Base-by-base conservation (phyloP, 2,113 vertebrate species). In the Nibea albiflora region DNA sequence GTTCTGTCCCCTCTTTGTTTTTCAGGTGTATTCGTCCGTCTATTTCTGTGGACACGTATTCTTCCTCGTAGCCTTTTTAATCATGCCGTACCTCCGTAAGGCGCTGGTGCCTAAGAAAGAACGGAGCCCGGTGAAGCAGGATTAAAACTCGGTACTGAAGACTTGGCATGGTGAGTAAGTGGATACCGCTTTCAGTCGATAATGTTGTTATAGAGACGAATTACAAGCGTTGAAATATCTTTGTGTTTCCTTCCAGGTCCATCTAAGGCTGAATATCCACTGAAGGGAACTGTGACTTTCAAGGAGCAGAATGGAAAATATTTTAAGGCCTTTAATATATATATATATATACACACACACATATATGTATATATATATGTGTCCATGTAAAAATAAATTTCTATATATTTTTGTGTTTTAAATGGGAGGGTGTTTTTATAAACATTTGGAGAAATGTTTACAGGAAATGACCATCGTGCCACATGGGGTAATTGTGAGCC, bases 1-100 rank as follows among this genome's bases (percentile, higher is more conserved):
- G 22, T 31, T 52, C 20, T 75, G 4, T 75, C 35, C 35, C n/a
- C 31, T 19, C 15, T 72, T 58, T 90, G 42, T 77, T 73, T 89
- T 86, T 3, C 94, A 99, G 98, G 98, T 99, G 79, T 98, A 98
- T 90, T 95, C 69, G 17, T 98, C 98, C 16, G 0, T 98, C 76
- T 99, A 98, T 92, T 99, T 98, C 90, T 85, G 95, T 0, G 98
- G 98, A 80, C 98, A 99, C 0, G n/a, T 97, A 64, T 94, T 97
- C 87, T 98, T 98, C 94, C 78, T 98, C 69, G 87, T 88, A 68
- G 90, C 95, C 80, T 95, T 94, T 72, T 73, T 98, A 78, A 89
- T 87, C 87, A 52, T 98, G 90, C 97, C 98, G 92, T 96, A 96
- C 80, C 65, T 98, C 67, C 96, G 94, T 78, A 97, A 94, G 95